Evolutionary conservation across 2,888 invertebrate species (phyloP), one percentile per base, ranked within the genome.

Genomic region (Petrophora chlorosata): DNA sequence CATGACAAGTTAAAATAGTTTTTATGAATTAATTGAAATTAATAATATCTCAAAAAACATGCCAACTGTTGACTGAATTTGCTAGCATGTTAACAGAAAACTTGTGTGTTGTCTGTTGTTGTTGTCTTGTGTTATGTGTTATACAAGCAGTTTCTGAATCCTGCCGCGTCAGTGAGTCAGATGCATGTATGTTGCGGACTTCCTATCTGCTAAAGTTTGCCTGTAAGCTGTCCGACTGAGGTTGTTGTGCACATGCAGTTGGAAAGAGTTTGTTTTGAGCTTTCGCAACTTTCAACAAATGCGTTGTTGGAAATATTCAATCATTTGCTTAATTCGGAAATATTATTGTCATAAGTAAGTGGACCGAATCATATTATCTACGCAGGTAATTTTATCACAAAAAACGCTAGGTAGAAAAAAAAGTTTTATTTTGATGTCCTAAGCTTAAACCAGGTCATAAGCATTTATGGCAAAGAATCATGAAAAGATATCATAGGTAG

Each of bases 111-210:
- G n/a, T n/a, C n/a, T n/a, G n/a, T n/a, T n/a, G n/a, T n/a, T n/a
- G n/a, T n/a, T n/a, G n/a, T n/a, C n/a, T n/a, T n/a, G n/a, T n/a
- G n/a, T n/a, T n/a, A n/a, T n/a, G n/a, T n/a, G n/a, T n/a, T n/a
- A n/a, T n/a, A n/a, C n/a, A n/a, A n/a, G n/a, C n/a, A n/a, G n/a
- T n/a, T n/a, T n/a, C n/a, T n/a, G n/a, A n/a, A n/a, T n/a, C n/a
- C 17, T 17, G 17, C 17, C 33, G 28, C 43, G 43, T 46, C 45
- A 48, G 32, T 32, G 36, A 51, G 46, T 52, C 46, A 44, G 34
- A 10, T 48, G 48, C 50, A 47, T 32, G 14, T 42, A 17, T 23
- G 33, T 35, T 40, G 12, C 35, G 10, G 12, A 34, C 39, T 39
- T 39, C 22, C 40, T 43, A 23, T 35, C 29, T 36, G 38, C 22